Percentiles rank a stretch among this genome's conserved stretches.
Conservation (phyloP, 2,888 invertebrate species). For the Clostera curtula region DNA sequence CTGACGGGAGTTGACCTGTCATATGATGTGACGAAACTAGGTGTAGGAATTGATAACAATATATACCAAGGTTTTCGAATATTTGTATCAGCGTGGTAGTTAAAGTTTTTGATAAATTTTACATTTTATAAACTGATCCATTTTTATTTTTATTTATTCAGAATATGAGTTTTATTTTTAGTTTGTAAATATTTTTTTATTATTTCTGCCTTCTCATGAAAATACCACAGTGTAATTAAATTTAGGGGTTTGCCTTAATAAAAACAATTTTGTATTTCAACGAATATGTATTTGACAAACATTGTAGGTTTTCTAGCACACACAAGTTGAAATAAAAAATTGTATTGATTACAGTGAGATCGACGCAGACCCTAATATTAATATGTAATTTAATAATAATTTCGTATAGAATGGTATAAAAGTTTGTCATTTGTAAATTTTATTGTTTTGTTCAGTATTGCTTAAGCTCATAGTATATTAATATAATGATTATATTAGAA, state of each 20-base stretch:
- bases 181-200: slow-evolving; percentile 57
- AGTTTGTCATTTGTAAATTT: slow-evolving; percentile 65
- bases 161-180: slow-evolving; percentile 23
- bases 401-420: slow-evolving; percentile 35
- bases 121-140: slow-evolving; percentile 23
- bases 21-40: background rate
- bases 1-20: slow-evolving; percentile 21
- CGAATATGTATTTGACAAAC: too few species aligned
- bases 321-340: too few species aligned
- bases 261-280: too few species aligned
- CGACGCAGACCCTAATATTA: slow-evolving; percentile 22
- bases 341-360: too few species aligned
- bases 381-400: slow-evolving; percentile 36
- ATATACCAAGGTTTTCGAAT: slow-evolving; percentile 24
- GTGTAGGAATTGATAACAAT: slow-evolving; percentile 38
- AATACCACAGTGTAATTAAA: too few species aligned
- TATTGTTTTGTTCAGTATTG: slow-evolving; percentile 72
- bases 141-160: slow-evolving; percentile 24
- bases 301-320: too few species aligned
- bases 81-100: slow-evolving; percentile 31
- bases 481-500: slow-evolving; percentile 53
- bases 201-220: slow-evolving; percentile 35
- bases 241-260: too few species aligned
- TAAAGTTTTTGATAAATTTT: slow-evolving; percentile 53
- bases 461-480: slow-evolving; percentile 65